Evolutionary conservation across 1,140 invertebrate genomes (phyloP).

Genomic region (Asobara japonica): DNA sequence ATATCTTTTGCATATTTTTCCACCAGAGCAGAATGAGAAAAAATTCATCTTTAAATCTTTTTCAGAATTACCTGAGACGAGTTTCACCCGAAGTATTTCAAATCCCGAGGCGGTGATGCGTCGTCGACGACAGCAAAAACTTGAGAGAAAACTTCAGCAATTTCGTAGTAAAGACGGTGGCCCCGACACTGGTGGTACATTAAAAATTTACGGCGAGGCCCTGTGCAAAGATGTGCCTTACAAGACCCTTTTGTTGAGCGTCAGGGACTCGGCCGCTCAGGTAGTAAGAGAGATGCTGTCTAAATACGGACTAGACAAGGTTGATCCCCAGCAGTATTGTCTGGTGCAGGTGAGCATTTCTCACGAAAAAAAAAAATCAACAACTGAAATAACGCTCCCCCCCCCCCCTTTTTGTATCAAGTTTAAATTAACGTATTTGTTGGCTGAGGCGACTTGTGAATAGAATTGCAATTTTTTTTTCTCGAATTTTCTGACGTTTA

Average conservation of each 20-base stretch:
- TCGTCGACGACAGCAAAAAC: slow-evolving; percentile 93
- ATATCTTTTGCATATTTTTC: too few species aligned
- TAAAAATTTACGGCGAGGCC: slow-evolving; percentile 98
- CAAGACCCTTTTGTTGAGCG: slow-evolving; percentile 95
- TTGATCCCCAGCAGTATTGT: slow-evolving; percentile 91
- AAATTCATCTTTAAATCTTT: slow-evolving; percentile 35
- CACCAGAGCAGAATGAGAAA: too few species aligned
- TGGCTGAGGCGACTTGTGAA: too few species aligned
- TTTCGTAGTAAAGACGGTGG: slow-evolving; percentile 94
- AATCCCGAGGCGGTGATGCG: slow-evolving; percentile 99
- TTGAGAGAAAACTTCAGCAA: slow-evolving; percentile 96
- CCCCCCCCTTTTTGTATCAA: not conserved
- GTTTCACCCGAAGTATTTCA: slow-evolving; percentile 97
- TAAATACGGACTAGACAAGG: slow-evolving; percentile 93
- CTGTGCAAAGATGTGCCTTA: slow-evolving; percentile 97
- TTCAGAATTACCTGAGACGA: slow-evolving; percentile 94
- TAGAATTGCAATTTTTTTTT: too few species aligned
- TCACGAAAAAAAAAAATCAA: not conserved
- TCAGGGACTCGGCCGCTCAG: slow-evolving; percentile 88
- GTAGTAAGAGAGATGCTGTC: slow-evolving; percentile 97
- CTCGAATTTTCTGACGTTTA: too few species aligned
- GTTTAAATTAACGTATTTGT: too few species aligned
- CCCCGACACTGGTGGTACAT: slow-evolving; percentile 91
- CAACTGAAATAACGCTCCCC: not conserved
- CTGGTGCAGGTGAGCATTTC: slow-evolving; percentile 85